phyloP scores from a whole-genome alignment of 2,888 invertebrate species.

The Dasysyrphus albostriatus region DNA sequence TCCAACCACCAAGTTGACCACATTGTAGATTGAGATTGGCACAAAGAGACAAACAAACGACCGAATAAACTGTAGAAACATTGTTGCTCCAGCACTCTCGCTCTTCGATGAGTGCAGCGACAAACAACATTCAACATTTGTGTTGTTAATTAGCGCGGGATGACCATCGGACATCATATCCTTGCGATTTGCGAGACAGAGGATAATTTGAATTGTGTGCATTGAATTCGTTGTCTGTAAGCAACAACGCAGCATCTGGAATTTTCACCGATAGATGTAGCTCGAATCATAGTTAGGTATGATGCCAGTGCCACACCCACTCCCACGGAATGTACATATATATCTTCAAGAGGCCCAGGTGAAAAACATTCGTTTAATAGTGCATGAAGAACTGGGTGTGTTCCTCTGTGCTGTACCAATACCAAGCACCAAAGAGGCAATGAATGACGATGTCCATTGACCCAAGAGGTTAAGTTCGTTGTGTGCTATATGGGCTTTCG shows the following conservation, averaged over 20 bases:
- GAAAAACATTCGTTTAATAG: slow-evolving; percentile 69
- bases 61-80: slow-evolving; percentile 60
- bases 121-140: slow-evolving; percentile 67
- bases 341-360: background rate
- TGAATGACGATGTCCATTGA: slow-evolving; percentile 66
- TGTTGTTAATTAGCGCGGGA: slow-evolving; percentile 71
- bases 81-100: slow-evolving; percentile 59
- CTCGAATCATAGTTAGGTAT: slow-evolving; percentile 42
- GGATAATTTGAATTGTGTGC: slow-evolving; percentile 46
- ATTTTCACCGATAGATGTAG: slow-evolving; percentile 41
- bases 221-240: background rate
- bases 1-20: slow-evolving; percentile 53
- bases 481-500: slow-evolving; percentile 42
- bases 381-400: slow-evolving; percentile 71
- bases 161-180: slow-evolving; percentile 64
- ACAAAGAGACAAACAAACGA: slow-evolving; percentile 47
- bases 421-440: slow-evolving; percentile 31
- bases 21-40: slow-evolving; percentile 56
- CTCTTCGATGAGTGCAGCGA: slow-evolving; percentile 41
- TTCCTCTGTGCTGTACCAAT: slow-evolving; percentile 12
- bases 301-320: slow-evolving; percentile 59
- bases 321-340: slow-evolving; percentile 50
- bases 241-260: slow-evolving; percentile 4
- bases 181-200: slow-evolving; percentile 29
- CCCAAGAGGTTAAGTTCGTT: slow-evolving; percentile 60